Conservation (phyloP, 2,113 vertebrate species). For the Muntiacus reevesi region DNA sequence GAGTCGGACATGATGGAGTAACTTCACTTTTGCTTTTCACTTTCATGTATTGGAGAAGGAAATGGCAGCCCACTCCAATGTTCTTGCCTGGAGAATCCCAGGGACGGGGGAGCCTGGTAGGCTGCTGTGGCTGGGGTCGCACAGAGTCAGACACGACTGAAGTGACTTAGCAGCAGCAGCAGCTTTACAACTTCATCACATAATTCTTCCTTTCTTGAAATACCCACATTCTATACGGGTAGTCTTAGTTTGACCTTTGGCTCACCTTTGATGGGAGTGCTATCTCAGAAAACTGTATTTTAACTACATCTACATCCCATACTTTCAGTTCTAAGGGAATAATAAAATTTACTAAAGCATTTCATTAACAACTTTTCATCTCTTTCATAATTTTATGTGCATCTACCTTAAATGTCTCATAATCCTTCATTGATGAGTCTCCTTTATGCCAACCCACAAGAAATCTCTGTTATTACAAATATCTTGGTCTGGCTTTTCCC, state of each 20-base stretch:
- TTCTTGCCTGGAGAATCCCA: too few species aligned
- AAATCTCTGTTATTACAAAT: not conserved
- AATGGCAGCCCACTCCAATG: too few species aligned
- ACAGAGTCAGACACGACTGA: too few species aligned
- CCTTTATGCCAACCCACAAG: not conserved
- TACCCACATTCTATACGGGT: not conserved
- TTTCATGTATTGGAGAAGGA: too few species aligned
- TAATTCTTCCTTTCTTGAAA: slow-evolving; percentile 15
- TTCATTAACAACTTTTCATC: not conserved
- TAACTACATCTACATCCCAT: not conserved
- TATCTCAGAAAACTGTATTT: slow-evolving; percentile 10
- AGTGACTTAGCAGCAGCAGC: too few species aligned
- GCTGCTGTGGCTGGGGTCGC: too few species aligned
- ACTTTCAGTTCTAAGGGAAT: not conserved
- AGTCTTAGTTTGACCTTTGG: slow-evolving; percentile 35
- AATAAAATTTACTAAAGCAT: not conserved
- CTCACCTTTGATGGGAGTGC: not conserved
- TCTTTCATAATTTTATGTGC: not conserved
- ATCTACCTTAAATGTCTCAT: not conserved
- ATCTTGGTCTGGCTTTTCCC: not conserved
- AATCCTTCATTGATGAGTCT: not conserved
- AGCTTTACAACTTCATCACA: not conserved
- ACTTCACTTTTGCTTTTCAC: too few species aligned
- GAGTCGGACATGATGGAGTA: too few species aligned
- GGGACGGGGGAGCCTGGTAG: too few species aligned